These are phyloP conservation scores for Drosophila ambigua DNA, from an alignment of 1,140 invertebrate genomes.

Conservation along the genomic window DNA sequence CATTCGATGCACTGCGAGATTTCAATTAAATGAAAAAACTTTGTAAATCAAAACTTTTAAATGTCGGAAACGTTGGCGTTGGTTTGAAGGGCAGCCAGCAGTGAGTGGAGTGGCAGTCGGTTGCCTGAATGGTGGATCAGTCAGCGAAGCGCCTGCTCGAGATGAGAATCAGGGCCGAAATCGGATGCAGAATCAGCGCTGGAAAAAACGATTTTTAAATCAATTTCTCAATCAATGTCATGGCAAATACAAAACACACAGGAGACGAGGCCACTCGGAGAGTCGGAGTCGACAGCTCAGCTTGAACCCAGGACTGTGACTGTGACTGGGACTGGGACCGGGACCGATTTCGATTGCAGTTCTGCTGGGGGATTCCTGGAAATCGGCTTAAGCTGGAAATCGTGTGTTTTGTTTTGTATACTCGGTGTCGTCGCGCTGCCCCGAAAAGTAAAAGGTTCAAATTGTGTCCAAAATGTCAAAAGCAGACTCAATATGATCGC, in stretches of 20 bases:
- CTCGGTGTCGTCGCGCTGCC: constrained; percentile 24
- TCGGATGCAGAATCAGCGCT: constrained; percentile 51
- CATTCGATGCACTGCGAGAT: constrained; percentile 12
- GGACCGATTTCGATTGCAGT: constrained; percentile 20
- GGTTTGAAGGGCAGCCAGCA: constrained; percentile 29
- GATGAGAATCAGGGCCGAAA: constrained; percentile 49
- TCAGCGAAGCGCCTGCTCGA: constrained; percentile 46
- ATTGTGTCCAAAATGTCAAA: constrained; percentile 83
- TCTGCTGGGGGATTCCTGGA: constrained; percentile 55
- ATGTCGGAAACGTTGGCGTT: constrained; percentile 3
- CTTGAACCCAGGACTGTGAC: no score
- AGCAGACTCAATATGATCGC: constrained; percentile 79
- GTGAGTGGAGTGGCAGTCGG: not conserved
- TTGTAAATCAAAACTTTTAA: constrained; percentile 50
- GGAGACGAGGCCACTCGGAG: constrained; percentile 2
- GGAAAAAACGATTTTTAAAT: constrained; percentile 75
- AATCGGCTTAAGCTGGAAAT: constrained; percentile 61
- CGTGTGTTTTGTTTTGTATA: constrained; percentile 53
- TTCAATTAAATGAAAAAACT: constrained; percentile 57
- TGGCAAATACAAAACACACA: constrained; percentile 30
- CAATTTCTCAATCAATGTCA: constrained; percentile 83
- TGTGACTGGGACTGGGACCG: no score
- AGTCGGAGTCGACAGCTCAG: not conserved
- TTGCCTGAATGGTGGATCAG: constrained; percentile 38
- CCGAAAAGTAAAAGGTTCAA: constrained; percentile 78